Conservation (phyloP, 2,113 vertebrate species). For the Aspidoscelis tigris region DNA sequence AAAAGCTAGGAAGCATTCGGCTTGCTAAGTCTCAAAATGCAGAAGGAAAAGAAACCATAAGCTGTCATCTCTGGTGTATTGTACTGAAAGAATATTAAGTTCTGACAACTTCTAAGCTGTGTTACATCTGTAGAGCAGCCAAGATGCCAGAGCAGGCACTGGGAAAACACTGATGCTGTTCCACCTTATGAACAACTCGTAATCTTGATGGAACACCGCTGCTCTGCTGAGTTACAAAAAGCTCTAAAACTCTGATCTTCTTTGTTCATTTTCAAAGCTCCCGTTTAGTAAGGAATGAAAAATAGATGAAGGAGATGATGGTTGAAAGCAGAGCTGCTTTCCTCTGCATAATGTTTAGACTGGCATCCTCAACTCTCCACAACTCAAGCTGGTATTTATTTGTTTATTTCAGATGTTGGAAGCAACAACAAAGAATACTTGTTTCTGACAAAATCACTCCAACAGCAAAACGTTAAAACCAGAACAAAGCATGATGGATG, state of each 20-base stretch:
- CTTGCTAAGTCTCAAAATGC: background rate
- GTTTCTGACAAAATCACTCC: background rate
- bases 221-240: background rate
- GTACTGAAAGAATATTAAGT: background rate
- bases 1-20: background rate
- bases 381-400: background rate
- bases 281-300: background rate
- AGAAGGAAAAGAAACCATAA: background rate
- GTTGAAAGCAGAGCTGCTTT: background rate
- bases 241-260: rapidly evolving
- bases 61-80: background rate
- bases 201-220: background rate
- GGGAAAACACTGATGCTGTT: background rate
- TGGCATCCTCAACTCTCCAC: rapidly evolving
- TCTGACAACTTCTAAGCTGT: background rate
- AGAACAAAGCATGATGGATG: background rate
- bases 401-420: background rate
- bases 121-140: background rate
- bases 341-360: background rate
- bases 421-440: background rate
- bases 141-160: background rate
- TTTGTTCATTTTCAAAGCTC: background rate
- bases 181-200: background rate
- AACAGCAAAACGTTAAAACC: background rate
- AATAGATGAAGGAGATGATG: background rate